Conservation (phyloP, 2,888 invertebrate species). For the Chromoteleia sp. region DNA sequence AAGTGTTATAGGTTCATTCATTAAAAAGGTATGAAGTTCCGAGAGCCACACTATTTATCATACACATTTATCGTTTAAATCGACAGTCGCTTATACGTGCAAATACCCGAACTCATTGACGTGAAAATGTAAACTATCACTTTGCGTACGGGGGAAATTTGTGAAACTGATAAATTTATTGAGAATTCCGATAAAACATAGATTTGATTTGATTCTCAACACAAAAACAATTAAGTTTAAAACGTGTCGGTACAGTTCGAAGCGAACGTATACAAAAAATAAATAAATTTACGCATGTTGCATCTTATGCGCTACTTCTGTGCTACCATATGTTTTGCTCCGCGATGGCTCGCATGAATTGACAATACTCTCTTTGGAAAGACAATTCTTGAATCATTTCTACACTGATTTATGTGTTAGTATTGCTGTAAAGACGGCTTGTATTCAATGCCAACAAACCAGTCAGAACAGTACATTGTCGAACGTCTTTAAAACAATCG, state of each 20-base stretch:
- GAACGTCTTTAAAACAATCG: conserved; percentile 1
- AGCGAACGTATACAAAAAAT: conserved; percentile 45
- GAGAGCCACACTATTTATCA: conserved; percentile 48
- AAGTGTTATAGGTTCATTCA: too few relatives aligned
- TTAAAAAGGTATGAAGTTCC: conserved; percentile 27
- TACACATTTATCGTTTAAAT: conserved; percentile 30
- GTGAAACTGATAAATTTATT: conserved; percentile 16
- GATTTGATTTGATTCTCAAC: conserved; percentile 22
- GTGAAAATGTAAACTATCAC: conserved; percentile 21
- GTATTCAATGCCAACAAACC: conserved; percentile 27
- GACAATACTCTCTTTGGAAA: conserved; percentile 40
- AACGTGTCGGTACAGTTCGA: conserved; percentile 43
- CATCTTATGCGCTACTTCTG: conserved; percentile 73
- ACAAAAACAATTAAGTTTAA: conserved; percentile 28
- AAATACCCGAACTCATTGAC: conserved; percentile 44
- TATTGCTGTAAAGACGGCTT: conserved; percentile 30
- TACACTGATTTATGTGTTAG: conserved; percentile 25
- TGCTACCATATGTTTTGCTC: conserved; percentile 71
- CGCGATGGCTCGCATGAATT: conserved; percentile 59
- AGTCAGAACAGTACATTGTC: conserved; percentile 22
- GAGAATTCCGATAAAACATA: conserved; percentile 22
- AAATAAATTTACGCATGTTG: conserved; percentile 72
- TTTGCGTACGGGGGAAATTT: conserved; percentile 34
- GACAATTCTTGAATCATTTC: conserved; percentile 24
- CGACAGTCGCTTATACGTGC: conserved; percentile 65